Conservation (phyloP, 1,140 invertebrate genomes). For the Piezodorus guildinii region DNA sequence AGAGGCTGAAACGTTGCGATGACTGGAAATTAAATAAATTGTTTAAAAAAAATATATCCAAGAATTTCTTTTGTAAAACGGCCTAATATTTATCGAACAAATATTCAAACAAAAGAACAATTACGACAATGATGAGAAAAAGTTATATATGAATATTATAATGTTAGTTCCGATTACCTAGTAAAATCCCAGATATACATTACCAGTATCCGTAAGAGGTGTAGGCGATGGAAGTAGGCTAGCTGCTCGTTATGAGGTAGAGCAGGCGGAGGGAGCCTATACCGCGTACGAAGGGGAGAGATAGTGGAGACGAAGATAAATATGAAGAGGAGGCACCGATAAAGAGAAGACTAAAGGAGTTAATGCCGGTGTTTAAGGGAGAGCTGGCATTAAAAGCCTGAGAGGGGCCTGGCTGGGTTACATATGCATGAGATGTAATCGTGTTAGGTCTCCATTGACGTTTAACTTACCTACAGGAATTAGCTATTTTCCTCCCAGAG, state of each 20-base stretch:
- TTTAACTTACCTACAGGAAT: constrained; percentile 15
- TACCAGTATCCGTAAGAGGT: neutral
- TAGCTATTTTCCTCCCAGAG: neutral
- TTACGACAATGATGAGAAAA: no score
- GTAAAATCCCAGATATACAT: no score
- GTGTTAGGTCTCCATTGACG: constrained; percentile 8
- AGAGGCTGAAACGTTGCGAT: no score
- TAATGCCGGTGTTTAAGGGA: constrained; percentile 2
- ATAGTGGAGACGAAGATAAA: neutral
- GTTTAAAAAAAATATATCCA: no score
- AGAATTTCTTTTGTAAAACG: no score
- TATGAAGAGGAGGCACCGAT: neutral
- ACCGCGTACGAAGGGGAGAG: neutral
- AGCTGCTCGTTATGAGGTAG: neutral
- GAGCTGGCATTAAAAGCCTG: neutral
- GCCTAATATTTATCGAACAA: no score
- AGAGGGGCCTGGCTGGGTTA: neutral
- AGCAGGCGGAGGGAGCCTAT: neutral
- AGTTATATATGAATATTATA: no score
- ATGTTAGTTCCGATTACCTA: no score
- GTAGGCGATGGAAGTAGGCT: neutral
- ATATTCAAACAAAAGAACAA: no score
- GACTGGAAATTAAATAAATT: no score
- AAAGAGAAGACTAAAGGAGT: constrained; percentile 10
- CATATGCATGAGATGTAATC: constrained; percentile 15